Evolutionary conservation across 1,140 invertebrate genomes (phyloP), one percentile per base, ranked within the genome.

Genomic region (Xylocopa sonorina): DNA sequence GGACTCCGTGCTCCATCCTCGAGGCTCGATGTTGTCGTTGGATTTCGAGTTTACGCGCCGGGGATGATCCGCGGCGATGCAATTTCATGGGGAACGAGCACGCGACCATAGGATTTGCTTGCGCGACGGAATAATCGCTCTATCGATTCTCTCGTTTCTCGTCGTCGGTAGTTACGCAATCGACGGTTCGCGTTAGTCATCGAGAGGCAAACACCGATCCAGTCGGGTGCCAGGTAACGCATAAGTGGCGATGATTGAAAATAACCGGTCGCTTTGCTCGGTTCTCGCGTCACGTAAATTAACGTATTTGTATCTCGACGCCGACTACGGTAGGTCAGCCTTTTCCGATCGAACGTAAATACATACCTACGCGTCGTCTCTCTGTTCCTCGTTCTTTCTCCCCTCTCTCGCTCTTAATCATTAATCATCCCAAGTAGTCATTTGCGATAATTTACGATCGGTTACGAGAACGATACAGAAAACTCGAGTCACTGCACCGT

Each of bases 221-320:
- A n/a, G 48, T 16, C 32, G 16, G 4, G 67, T 55, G 66, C 12
- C 27, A 34, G 34, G 53, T 16, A n/a, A 41, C 32, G 66, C 27
- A 43, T 68, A 76, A 76, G 64, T 77, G 74, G 64, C 74, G 34
- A 32, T 77, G 74, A 77, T 69, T 77, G 74, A 69, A 77, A 69
- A 77, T 77, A 77, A 77, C 38, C 55, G 48, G 53, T 21, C 38
- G 53, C 24, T 29, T 48, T 48, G 16, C 24, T 32, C 34, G 68
- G 29, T 43, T 21, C 41, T 67, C 43, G 41, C 38, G 27, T 68
- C 63, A 6, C 48, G 51, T 38, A 66, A 77, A 68, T 77, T 77
- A 77, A 76, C 66, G 53, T 66, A 48, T 66, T 66, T 32, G 43
- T 66, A 48, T 24, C 10, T 29, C 18, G 5, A 12, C 66, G 24